Conservation (phyloP, 23 tunicate genomes). For the Halocynthia roretzi region DNA sequence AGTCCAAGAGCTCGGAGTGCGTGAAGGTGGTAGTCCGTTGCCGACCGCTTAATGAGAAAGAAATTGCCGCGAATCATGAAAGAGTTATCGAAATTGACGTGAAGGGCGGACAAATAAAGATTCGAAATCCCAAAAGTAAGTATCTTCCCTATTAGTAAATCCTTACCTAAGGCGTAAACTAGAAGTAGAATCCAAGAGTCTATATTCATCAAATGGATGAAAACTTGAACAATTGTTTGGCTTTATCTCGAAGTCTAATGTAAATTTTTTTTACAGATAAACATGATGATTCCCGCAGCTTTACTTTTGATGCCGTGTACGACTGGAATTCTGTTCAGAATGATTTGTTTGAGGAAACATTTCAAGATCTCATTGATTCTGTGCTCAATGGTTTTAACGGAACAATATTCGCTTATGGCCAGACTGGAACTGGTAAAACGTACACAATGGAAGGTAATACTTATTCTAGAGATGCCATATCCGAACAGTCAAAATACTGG, state of each 20-base stretch:
- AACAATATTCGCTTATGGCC: conserved; percentile 97
- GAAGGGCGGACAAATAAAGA: conserved; percentile 65
- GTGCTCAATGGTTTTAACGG: conserved; percentile 94
- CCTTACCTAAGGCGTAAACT: not conserved
- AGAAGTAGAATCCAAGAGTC: too few relatives aligned
- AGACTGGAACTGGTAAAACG: conserved; percentile 98
- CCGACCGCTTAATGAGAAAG: conserved; percentile 85
- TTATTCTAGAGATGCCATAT: not conserved
- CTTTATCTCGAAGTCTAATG: too few relatives aligned
- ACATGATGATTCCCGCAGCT: conserved; percentile 53
- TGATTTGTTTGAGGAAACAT: conserved; percentile 97
- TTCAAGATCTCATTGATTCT: conserved; percentile 66
- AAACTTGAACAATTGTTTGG: too few relatives aligned
- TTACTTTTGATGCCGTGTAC: conserved; percentile 97
- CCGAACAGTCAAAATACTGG: too few relatives aligned
- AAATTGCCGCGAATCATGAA: conserved; percentile 86
- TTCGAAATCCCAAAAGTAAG: conserved; percentile 82
- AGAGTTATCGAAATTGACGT: conserved; percentile 85
- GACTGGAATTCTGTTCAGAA: conserved; percentile 87
- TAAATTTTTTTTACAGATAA: conserved; percentile 19
- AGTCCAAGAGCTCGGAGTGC: conserved; percentile 63
- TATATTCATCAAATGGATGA: too few relatives aligned
- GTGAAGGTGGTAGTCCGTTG: conserved; percentile 95
- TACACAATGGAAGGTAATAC: conserved; percentile 94
- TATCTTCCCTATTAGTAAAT: not conserved